Percentiles rank a stretch among this genome's conserved stretches.
Conservation (phyloP, 2,888 invertebrate species). For the Clivina fossor region DNA sequence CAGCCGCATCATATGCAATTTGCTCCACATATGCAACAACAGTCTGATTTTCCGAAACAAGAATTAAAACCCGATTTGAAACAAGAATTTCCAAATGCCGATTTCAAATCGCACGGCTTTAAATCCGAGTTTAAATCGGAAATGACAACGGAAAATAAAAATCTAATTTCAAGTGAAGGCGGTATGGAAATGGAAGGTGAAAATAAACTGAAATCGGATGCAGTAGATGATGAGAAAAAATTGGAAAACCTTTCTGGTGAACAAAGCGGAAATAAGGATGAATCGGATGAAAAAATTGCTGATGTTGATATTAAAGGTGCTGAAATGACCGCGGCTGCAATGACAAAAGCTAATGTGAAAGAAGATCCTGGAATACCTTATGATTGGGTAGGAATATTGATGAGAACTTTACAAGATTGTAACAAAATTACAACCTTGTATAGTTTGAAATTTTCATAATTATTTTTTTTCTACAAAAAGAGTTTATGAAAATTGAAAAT, state of each 20-base stretch:
- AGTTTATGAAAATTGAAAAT: too few species aligned
- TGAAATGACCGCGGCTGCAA: conserved; percentile 37
- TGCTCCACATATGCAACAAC: conserved; percentile 8
- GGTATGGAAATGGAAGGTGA: conserved; percentile 41
- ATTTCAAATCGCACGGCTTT: background rate
- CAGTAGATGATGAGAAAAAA: conserved; percentile 51
- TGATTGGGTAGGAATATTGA: conserved; percentile 67
- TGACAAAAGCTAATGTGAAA: conserved; percentile 53
- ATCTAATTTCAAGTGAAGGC: background rate
- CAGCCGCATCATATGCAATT: too few species aligned
- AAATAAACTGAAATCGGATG: conserved; percentile 48
- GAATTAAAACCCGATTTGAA: conserved; percentile 35
- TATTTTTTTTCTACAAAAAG: conserved; percentile 7
- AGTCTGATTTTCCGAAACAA: conserved; percentile 11
- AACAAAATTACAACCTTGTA: background rate
- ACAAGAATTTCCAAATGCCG: conserved; percentile 15
- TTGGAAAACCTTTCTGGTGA: conserved; percentile 51
- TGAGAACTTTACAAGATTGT: background rate
- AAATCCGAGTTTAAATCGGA: background rate
- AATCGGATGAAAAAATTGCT: conserved; percentile 54
- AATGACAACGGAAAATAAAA: background rate
- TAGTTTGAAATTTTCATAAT: too few species aligned
- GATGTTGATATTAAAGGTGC: conserved; percentile 49
- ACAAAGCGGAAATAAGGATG: conserved; percentile 50
- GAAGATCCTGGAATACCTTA: conserved; percentile 84